These are phyloP conservation scores for Coelopa frigida DNA, from an alignment of 1,140 invertebrate genomes.

Conservation along the genomic window DNA sequence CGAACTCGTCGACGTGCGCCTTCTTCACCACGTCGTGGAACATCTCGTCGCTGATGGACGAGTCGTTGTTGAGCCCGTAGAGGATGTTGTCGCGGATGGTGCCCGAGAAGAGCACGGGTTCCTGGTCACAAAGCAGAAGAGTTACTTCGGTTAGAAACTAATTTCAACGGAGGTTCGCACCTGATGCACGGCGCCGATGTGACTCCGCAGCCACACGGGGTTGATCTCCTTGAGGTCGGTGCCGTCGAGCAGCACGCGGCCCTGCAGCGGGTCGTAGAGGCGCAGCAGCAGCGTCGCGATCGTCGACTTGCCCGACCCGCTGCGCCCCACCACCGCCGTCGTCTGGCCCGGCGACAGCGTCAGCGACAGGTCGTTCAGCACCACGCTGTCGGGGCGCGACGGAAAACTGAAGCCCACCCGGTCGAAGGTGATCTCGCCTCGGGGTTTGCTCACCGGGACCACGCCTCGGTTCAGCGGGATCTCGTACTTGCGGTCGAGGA, in stretches of 20 bases:
- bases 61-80: slow-evolving; percentile 60
- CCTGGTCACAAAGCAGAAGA: slow-evolving; percentile 32
- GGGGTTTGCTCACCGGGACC: slow-evolving; percentile 32
- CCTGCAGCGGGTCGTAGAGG: slow-evolving; percentile 72
- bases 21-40: slow-evolving; percentile 56
- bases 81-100: slow-evolving; percentile 78
- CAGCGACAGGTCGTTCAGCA: slow-evolving; percentile 65
- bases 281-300: slow-evolving; percentile 67
- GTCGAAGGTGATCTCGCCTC: slow-evolving; percentile 57
- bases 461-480: slow-evolving; percentile 61
- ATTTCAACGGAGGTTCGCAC: slow-evolving; percentile 30
- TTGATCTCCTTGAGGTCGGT: slow-evolving; percentile 58
- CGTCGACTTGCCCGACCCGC: slow-evolving; percentile 82
- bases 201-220: slow-evolving; percentile 61
- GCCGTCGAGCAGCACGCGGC: slow-evolving; percentile 59
- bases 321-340: slow-evolving; percentile 72
- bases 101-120: slow-evolving; percentile 76
- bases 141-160: slow-evolving; percentile 6
- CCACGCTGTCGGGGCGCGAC: slow-evolving; percentile 53
- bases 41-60: slow-evolving; percentile 47
- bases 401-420: slow-evolving; percentile 71
- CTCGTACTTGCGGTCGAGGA: slow-evolving; percentile 71
- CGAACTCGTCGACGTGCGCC: slow-evolving; percentile 80
- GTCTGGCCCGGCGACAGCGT: slow-evolving; percentile 61
- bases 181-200: slow-evolving; percentile 70